A percentile compares a stretch with the other conserved stretches of the same genome.
Conservation (phyloP, 2,888 invertebrate species). For the Trissoscelio sp. region DNA sequence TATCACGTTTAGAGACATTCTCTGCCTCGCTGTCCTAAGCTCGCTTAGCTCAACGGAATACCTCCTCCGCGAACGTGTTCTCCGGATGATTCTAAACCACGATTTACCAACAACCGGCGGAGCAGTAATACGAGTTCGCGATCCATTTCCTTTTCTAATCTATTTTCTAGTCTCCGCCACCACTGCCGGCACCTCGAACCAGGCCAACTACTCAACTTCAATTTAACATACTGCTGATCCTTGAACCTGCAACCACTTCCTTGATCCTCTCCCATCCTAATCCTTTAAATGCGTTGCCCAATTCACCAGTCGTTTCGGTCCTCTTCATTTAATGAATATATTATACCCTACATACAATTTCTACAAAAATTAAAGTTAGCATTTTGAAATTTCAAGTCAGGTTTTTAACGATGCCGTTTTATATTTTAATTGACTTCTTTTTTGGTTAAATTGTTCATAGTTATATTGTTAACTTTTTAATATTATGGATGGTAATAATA, state of each 20-base stretch:
- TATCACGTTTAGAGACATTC: conserved; percentile 83
- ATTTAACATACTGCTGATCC: conserved; percentile 22
- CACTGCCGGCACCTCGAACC: conserved; percentile 5
- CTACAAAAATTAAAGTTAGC: not conserved
- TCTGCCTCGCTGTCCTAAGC: conserved; percentile 80
- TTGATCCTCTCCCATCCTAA: conserved; percentile 72
- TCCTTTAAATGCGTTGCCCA: conserved; percentile 73
- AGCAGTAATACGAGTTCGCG: conserved; percentile 74
- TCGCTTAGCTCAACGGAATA: conserved; percentile 80
- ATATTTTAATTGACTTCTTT: too few relatives aligned
- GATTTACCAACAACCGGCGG: conserved; percentile 87
- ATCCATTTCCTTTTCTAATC: conserved; percentile 73
- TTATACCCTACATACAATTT: not conserved
- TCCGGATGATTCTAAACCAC: conserved; percentile 86
- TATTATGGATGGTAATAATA: too few relatives aligned
- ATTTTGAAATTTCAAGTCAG: not conserved
- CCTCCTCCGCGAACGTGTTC: conserved; percentile 83
- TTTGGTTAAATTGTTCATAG: too few relatives aligned
- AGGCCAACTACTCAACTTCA: not conserved
- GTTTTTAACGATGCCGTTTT: too few relatives aligned
- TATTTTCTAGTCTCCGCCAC: conserved; percentile 72
- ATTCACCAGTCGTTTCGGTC: conserved; percentile 67
- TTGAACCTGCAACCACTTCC: conserved; percentile 65
- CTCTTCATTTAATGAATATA: conserved; percentile 18
- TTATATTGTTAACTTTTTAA: too few relatives aligned